A percentile compares a stretch with the other conserved stretches of the same genome.
phyloP scores from a whole-genome alignment of 2,113 vertebrate species.

The Epinephelus fuscoguttatus region DNA sequence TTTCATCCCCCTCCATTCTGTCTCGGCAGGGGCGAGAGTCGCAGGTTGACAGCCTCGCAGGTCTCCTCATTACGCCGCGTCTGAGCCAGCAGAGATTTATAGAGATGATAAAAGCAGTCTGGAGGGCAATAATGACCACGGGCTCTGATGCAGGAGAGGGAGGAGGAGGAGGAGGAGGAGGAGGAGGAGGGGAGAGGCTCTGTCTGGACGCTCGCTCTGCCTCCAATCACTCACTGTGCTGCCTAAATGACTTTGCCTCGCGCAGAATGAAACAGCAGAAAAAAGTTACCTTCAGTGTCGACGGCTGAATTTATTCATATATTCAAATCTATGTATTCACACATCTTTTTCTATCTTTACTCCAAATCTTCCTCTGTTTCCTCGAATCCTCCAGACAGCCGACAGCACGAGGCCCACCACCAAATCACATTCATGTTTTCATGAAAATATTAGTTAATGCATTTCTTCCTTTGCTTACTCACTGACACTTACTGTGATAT shows the following conservation, averaged over 20 bases:
- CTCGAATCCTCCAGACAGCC: background rate
- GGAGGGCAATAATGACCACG: slow-evolving; percentile 76
- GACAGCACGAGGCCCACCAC: background rate
- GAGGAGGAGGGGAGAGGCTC: slow-evolving; percentile 2
- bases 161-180: slow-evolving; percentile 15
- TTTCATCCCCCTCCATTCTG: slow-evolving; percentile 29
- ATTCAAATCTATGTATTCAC: background rate
- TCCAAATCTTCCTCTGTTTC: background rate
- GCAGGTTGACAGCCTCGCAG: slow-evolving; percentile 70
- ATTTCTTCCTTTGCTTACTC: background rate
- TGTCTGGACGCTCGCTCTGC: slow-evolving; percentile 22
- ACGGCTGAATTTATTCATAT: slow-evolving; percentile 20
- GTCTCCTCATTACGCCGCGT: slow-evolving; percentile 75
- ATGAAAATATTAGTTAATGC: background rate
- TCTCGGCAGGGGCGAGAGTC: slow-evolving; percentile 53
- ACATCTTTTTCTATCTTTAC: background rate
- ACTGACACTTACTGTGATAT: background rate
- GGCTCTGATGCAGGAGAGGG: slow-evolving; percentile 50
- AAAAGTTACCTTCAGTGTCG: slow-evolving; percentile 21
- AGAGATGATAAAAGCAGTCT: slow-evolving; percentile 80
- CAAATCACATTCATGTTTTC: background rate
- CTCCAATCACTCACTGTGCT: slow-evolving; percentile 21
- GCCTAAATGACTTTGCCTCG: slow-evolving; percentile 28
- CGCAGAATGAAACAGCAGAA: slow-evolving; percentile 21
- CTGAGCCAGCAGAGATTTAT: slow-evolving; percentile 79